Evolutionary conservation across 2,888 invertebrate species (phyloP), one percentile per base, ranked within the genome.

Genomic region (Caenorhabditis imperialis): DNA sequence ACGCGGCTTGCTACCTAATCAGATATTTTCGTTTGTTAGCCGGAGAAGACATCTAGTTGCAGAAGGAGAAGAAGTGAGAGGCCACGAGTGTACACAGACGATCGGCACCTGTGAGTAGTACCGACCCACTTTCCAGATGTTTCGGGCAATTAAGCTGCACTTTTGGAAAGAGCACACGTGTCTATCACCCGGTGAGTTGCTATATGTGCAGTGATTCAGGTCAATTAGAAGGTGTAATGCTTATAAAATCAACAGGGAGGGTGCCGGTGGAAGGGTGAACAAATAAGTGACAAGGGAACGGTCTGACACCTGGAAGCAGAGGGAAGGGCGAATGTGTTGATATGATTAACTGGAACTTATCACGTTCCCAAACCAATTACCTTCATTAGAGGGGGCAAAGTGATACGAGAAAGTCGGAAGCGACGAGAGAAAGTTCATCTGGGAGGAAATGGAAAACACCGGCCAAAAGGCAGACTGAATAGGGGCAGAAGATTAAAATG

Each of bases 331-430:
- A 12, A 48, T 40, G 65, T 57, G 65, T 35, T 65, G 57, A 67
- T 67, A 67, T 67, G 67, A 67, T 65, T 53, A 25, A 50, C 16
- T 48, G 42, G 63, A 38, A 54, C n/a, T 25, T 25, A 5, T 23
- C 25, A 16, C 45, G 55, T 67, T 67, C 67, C 57, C 67, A 67
- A 51, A 57, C 57, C 67, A 67, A 67, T 67, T 67, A 67, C 67
- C 67, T 67, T 67, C 55, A 57, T 35, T 33, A 20, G 45, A 23
- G 38, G 22, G 33, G 3, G 33, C 7, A n/a, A 27, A 51, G 20
- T 51, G 57, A 57, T 42, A 44, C 35, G 57, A 33, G 45, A 57
- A 38, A 40, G 54, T 40, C 38, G 40, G 42, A 27, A 54, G 40
- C 27, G 27, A 40, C 27, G 18, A 40, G 30, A 38, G 58, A 48